Evolutionary conservation across 2,113 vertebrate species (phyloP).

Genomic region (Acanthochromis polyacanthus): DNA sequence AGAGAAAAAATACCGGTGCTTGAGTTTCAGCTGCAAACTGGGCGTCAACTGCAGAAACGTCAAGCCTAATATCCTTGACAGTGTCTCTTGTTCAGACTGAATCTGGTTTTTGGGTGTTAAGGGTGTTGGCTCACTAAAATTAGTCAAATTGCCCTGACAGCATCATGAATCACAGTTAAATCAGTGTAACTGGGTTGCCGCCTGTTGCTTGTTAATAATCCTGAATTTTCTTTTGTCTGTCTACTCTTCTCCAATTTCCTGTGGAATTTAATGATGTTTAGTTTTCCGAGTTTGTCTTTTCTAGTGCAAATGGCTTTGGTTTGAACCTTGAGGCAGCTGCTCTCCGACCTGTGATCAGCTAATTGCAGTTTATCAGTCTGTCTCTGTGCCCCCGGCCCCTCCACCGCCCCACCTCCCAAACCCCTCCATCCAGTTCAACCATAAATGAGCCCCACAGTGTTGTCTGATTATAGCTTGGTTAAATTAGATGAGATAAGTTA

Average conservation of each 20-base stretch:
- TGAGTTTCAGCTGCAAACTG: constrained; percentile 59
- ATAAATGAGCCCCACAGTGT: constrained; percentile 48
- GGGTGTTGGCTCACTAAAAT: constrained; percentile 25
- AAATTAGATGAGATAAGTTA: constrained; percentile 73
- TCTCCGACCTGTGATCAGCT: constrained; percentile 37
- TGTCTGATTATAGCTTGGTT: constrained; percentile 64
- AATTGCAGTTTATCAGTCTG: constrained; percentile 43
- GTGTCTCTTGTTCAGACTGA: background rate
- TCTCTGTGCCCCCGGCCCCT: background rate
- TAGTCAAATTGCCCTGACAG: background rate
- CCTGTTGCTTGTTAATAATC: background rate
- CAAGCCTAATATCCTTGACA: constrained; percentile 27
- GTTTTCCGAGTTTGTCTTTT: background rate
- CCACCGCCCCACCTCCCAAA: background rate
- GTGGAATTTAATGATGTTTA: background rate
- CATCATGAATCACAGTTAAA: constrained; percentile 14
- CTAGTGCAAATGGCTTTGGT: background rate
- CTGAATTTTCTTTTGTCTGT: background rate
- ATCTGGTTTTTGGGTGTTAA: constrained; percentile 6
- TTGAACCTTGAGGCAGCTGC: constrained; percentile 21
- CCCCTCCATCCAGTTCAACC: background rate
- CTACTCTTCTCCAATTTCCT: background rate
- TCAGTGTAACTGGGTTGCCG: constrained; percentile 1
- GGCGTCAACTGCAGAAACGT: constrained; percentile 47
- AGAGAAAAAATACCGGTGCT: constrained; percentile 44